Percentiles rank a stretch among this genome's conserved stretches.
Evolutionary conservation across 1,140 invertebrate species (phyloP).

Genomic region (Zaprionus tsacasi): DNA sequence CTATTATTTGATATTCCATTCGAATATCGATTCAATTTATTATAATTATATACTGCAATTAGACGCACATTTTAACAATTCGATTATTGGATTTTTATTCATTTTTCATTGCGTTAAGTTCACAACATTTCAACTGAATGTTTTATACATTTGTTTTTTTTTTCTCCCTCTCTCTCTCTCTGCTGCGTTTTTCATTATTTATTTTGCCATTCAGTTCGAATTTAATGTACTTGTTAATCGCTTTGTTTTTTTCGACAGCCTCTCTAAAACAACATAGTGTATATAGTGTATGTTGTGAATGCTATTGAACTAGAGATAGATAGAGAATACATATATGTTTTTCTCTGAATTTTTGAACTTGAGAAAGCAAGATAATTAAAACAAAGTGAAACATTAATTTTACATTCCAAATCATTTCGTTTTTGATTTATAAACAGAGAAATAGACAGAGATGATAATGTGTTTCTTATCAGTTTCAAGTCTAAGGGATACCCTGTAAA

Average conservation of each 20-base stretch:
- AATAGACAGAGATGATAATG: not conserved
- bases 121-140: constrained; percentile 14
- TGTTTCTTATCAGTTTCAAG: no score
- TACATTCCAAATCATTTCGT: constrained; percentile 18
- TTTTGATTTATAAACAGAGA: constrained; percentile 23
- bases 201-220: constrained; percentile 41
- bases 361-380: constrained; percentile 16
- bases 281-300: not conserved
- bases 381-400: constrained; percentile 27
- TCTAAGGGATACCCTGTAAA: no score
- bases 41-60: constrained; percentile 55
- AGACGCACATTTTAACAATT: constrained; percentile 28
- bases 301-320: constrained; percentile 2
- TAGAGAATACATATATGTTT: not conserved
- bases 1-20: constrained; percentile 37
- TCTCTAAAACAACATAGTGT: not conserved
- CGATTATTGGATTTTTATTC: constrained; percentile 40
- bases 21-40: constrained; percentile 53
- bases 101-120: constrained; percentile 42
- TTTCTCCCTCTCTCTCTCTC: no score
- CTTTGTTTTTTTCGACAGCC: constrained; percentile 17
- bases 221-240: constrained; percentile 52
- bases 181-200: constrained; percentile 49
- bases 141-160: constrained; percentile 3
- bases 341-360: constrained; percentile 44